A percentile compares a stretch with the other conserved stretches of the same genome.
These are phyloP conservation scores for Salmo trutta DNA, from an alignment of 2,797 vertebrate genomes.

Conservation along the genomic window DNA sequence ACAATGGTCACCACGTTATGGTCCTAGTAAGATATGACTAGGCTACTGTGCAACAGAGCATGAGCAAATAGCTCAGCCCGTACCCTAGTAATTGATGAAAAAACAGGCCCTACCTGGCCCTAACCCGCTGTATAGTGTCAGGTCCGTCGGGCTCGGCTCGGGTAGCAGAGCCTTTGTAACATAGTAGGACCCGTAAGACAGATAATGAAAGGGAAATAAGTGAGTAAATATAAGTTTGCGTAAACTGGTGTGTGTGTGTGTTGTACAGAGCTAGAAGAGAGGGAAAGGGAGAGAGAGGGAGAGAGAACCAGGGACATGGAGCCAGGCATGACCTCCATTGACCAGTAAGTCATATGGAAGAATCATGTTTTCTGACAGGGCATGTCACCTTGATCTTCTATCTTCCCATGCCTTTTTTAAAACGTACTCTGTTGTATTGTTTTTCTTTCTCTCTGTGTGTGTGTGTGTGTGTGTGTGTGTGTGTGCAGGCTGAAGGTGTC, in stretches of 20 bases:
- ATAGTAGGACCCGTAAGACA: not conserved
- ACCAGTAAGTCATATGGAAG: constrained; percentile 58
- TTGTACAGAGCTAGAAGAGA: constrained; percentile 53
- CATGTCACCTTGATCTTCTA: no score
- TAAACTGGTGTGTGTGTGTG: constrained; percentile 12
- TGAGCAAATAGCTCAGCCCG: no score
- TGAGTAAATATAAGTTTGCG: not conserved
- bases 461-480: constrained; percentile 1
- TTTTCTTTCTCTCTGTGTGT: not conserved
- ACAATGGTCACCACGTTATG: no score
- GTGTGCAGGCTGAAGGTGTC: constrained; percentile 64
- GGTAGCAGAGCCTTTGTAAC: no score
- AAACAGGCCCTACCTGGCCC: no score
- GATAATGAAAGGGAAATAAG: not conserved
- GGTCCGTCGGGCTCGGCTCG: no score
- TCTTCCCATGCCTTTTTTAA: not conserved
- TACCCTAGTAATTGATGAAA: no score
- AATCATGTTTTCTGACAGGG: not conserved
- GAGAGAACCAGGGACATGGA: constrained; percentile 34
- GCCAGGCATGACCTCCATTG: constrained; percentile 48
- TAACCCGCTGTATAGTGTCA: no score
- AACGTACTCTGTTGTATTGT: not conserved
- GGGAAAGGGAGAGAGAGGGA: constrained; percentile 35
- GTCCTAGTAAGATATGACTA: no score
- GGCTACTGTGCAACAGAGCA: no score